Evolutionary conservation across 2,888 invertebrate species (phyloP).

Genomic region (Tridacna gigas): DNA sequence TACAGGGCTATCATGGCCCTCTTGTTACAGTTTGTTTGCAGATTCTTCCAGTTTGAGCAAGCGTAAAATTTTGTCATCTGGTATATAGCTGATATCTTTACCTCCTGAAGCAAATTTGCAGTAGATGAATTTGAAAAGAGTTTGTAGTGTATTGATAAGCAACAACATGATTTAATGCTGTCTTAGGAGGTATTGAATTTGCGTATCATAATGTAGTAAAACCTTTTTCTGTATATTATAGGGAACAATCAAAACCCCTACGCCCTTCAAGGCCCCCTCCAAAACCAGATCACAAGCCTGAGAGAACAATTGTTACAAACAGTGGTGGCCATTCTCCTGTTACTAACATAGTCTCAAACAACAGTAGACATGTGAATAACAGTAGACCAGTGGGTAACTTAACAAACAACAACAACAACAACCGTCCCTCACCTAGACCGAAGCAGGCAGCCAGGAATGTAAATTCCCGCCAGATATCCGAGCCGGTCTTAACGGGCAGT

Average conservation of each 20-base stretch:
- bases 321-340: neutral
- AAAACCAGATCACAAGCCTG: conserved; percentile 37
- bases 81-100: too few species aligned
- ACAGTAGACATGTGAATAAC: neutral
- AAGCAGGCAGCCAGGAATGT: conserved; percentile 9
- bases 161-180: too few species aligned
- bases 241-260: conserved; percentile 48
- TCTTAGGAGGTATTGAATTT: too few species aligned
- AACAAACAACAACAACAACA: conserved; percentile 18
- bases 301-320: neutral
- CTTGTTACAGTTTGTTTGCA: too few species aligned
- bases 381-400: neutral
- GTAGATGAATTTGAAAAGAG: too few species aligned
- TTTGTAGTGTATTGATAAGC: too few species aligned
- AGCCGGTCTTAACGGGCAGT: conserved; percentile 67
- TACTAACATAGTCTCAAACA: conserved; percentile 9
- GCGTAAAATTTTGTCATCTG: too few species aligned
- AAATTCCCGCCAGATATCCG: conserved; percentile 56
- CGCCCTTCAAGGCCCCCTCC: conserved; percentile 51
- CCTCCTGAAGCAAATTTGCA: too few species aligned
- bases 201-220: too few species aligned
- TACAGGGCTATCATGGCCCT: too few species aligned
- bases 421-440: conserved; percentile 29
- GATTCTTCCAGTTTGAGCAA: too few species aligned
- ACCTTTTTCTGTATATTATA: conserved; percentile 7